These are phyloP conservation scores for Dasyprocta punctata DNA, from an alignment of 2,113 vertebrate genomes.

Conservation along the genomic window DNA sequence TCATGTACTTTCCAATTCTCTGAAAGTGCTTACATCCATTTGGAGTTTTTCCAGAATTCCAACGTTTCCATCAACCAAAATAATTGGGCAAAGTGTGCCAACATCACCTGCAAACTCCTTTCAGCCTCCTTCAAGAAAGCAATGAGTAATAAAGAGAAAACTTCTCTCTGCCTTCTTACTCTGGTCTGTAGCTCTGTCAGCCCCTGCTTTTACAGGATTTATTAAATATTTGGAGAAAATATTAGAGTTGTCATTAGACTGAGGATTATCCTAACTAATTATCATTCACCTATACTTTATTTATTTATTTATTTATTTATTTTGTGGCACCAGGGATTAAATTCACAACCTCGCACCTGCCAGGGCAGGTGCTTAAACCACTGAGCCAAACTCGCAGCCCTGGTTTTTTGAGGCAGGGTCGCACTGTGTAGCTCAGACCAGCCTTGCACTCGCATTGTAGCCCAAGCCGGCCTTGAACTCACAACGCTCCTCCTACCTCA, in stretches of 20 bases:
- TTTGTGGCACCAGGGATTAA: too few relatives aligned
- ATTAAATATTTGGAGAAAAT: neutral
- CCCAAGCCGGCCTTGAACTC: too few relatives aligned
- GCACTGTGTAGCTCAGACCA: too few relatives aligned
- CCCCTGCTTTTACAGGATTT: neutral
- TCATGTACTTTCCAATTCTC: slow-evolving; percentile 44
- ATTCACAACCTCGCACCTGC: too few relatives aligned
- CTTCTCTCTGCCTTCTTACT: neutral
- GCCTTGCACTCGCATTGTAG: too few relatives aligned
- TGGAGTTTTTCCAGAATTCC: slow-evolving; percentile 65
- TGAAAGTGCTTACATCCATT: slow-evolving; percentile 45
- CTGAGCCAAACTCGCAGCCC: too few relatives aligned
- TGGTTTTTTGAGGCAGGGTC: too few relatives aligned
- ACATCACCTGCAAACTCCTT: neutral
- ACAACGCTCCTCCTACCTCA: too few relatives aligned
- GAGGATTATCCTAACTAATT: neutral
- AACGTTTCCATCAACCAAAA: slow-evolving; percentile 52
- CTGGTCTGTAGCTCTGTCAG: neutral
- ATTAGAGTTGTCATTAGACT: neutral
- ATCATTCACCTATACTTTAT: neutral
- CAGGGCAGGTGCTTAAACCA: too few relatives aligned
- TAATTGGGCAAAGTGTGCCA: neutral
- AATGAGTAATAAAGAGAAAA: slow-evolving; percentile 4
- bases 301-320: too few relatives aligned
- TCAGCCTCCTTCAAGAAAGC: slow-evolving; percentile 9